phyloP scores from a whole-genome alignment of 2,113 vertebrate species.

The Rissa tridactyla region DNA sequence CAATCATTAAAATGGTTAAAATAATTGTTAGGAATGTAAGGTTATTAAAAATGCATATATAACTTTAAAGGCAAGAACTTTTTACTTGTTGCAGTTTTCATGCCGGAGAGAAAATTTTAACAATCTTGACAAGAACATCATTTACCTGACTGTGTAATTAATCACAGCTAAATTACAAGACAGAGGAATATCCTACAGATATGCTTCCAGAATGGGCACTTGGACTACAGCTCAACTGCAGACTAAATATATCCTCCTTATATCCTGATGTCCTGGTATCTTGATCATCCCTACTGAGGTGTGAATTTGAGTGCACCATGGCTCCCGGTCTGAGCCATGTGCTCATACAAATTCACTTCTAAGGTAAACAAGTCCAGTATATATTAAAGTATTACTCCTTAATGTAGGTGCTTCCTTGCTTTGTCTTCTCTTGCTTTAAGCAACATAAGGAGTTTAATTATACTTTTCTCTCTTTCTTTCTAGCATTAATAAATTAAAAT shows the following conservation, averaged over 20 bases:
- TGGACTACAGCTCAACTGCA: neutral
- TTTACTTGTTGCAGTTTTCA: neutral
- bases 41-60: neutral
- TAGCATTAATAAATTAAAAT: neutral
- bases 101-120: neutral
- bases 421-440: neutral
- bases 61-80: neutral
- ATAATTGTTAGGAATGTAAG: neutral
- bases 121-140: neutral
- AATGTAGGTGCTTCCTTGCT: neutral
- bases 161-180: neutral
- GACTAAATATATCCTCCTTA: neutral
- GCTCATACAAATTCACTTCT: neutral
- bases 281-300: neutral
- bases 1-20: neutral
- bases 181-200: neutral
- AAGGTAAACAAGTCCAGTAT: neutral
- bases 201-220: neutral
- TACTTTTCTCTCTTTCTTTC: neutral
- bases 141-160: neutral
- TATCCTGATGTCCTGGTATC: neutral
- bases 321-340: neutral
- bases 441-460: neutral
- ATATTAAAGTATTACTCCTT: neutral
- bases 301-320: neutral